Conservation (phyloP, 2,888 invertebrate genomes). For the Drosophila formosana region DNA sequence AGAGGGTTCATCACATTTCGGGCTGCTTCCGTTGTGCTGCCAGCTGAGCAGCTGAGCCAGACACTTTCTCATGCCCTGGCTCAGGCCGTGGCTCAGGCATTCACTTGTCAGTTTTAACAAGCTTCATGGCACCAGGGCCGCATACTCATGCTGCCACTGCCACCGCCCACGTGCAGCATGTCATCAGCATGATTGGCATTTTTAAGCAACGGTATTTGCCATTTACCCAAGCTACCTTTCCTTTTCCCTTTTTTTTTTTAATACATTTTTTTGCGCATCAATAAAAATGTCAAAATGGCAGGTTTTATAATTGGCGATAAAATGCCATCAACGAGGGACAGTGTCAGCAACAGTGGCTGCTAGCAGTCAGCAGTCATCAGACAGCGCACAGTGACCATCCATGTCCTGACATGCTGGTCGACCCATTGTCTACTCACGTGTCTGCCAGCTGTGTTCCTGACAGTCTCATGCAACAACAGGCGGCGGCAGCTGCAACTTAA, state of each 20-base stretch:
- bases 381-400: not conserved
- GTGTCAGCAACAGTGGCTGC: slow-evolving; percentile 30
- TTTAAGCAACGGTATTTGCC: slow-evolving; percentile 51
- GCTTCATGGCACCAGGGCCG: slow-evolving; percentile 13
- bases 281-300: slow-evolving; percentile 72
- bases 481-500: slow-evolving; percentile 39
- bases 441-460: slow-evolving; percentile 39
- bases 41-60: slow-evolving; percentile 26
- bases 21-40: not conserved
- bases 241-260: slow-evolving; percentile 11
- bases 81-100: slow-evolving; percentile 12
- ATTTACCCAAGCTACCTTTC: slow-evolving; percentile 33
- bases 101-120: slow-evolving; percentile 62
- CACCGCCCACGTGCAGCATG: slow-evolving; percentile 42
- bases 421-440: slow-evolving; percentile 51
- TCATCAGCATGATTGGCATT: slow-evolving; percentile 74
- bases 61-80: not conserved
- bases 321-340: slow-evolving; percentile 67
- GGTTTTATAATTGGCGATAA: slow-evolving; percentile 77
- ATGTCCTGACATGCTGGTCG: slow-evolving; percentile 12
- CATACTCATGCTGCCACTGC: slow-evolving; percentile 1
- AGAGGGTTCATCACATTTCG: slow-evolving; percentile 15
- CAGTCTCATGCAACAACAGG: slow-evolving; percentile 32
- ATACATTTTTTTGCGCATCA: slow-evolving; percentile 37
- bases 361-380: slow-evolving; percentile 10